phyloP scores from a whole-genome alignment of 2,797 vertebrate species.

The Urocyon cinereoargenteus region DNA sequence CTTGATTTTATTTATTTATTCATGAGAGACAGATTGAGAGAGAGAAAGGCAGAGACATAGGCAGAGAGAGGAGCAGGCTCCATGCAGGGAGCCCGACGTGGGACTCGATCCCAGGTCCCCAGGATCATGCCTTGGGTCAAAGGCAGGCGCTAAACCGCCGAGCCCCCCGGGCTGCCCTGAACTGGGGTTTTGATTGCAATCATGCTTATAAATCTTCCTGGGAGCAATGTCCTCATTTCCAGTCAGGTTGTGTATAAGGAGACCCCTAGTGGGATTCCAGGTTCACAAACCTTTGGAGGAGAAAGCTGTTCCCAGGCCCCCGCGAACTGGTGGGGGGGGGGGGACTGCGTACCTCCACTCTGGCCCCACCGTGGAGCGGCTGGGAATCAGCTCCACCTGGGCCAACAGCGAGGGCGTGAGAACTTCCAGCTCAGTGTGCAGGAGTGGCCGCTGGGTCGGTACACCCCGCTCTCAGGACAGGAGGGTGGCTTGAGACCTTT shows the following conservation, averaged over 20 bases:
- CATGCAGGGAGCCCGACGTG: too few species aligned
- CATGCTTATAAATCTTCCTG: neutral
- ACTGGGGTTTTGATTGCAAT: neutral
- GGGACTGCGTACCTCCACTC: neutral
- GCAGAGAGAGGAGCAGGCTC: too few species aligned
- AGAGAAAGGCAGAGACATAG: too few species aligned
- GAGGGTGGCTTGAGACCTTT: neutral
- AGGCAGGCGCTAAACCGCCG: too few species aligned
- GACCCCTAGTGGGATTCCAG: neutral
- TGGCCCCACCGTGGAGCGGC: rapidly evolving
- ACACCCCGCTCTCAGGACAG: neutral
- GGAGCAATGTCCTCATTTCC: neutral
- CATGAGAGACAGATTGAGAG: too few species aligned
- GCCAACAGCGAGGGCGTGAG: neutral
- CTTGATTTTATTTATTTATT: too few species aligned
- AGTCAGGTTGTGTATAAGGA: neutral
- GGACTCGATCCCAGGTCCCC: too few species aligned
- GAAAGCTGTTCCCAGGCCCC: neutral
- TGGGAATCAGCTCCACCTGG: neutral
- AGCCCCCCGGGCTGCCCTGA: neutral
- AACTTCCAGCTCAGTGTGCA: neutral
- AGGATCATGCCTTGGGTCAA: too few species aligned
- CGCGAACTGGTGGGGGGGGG: too few species aligned
- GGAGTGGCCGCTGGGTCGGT: rapidly evolving
- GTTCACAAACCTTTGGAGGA: neutral